Conservation (phyloP, 2,113 vertebrate genomes). For the Setophaga kirtlandii region DNA sequence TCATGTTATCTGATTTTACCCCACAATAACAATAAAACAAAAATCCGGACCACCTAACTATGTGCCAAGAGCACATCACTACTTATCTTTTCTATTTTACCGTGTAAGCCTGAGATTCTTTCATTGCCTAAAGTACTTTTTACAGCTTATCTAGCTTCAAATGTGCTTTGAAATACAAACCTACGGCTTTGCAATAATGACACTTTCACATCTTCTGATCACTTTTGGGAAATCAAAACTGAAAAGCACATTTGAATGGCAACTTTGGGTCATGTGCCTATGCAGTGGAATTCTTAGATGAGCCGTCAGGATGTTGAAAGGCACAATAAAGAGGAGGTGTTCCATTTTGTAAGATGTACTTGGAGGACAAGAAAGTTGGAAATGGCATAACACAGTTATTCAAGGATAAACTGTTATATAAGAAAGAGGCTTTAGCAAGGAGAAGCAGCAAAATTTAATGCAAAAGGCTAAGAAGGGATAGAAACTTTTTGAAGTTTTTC, state of each 20-base stretch:
- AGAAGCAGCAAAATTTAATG: background rate
- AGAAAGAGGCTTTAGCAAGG: background rate
- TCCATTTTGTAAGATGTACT: background rate
- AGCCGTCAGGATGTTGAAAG: background rate
- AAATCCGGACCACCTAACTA: background rate
- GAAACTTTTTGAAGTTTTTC: background rate
- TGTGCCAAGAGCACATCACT: background rate
- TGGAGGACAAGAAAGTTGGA: background rate
- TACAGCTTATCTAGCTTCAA: conserved; percentile 46
- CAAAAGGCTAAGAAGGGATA: background rate
- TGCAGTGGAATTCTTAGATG: background rate
- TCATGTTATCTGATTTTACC: background rate
- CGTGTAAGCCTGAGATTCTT: background rate
- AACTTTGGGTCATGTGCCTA: background rate
- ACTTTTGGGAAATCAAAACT: conserved; percentile 34
- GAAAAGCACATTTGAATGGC: conserved; percentile 10
- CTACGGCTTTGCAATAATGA: background rate
- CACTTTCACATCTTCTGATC: conserved; percentile 26
- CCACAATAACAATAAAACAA: conserved; percentile 15
- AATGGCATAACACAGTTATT: background rate
- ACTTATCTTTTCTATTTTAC: conserved; percentile 39
- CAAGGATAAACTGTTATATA: background rate
- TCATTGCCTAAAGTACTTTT: conserved; percentile 29
- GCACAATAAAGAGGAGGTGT: background rate
- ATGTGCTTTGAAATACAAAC: conserved; percentile 42